Conservation (phyloP, 2,113 vertebrate genomes). For the Semicossyphus pulcher region DNA sequence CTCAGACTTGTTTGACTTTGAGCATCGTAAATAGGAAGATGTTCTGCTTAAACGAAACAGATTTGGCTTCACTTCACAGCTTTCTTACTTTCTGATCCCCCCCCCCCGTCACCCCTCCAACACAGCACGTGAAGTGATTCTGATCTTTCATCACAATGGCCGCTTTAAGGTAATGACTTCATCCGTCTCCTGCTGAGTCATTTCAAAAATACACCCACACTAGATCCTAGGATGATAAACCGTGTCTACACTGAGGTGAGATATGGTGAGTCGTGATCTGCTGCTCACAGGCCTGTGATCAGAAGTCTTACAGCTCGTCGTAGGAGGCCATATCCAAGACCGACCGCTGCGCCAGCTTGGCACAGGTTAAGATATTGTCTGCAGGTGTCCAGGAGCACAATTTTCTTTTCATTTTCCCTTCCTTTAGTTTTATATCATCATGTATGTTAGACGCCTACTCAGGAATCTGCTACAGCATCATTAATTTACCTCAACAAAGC, state of each 20-base stretch:
- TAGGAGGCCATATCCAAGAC: constrained; percentile 6
- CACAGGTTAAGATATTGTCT: constrained; percentile 5
- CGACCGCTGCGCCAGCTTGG: background rate
- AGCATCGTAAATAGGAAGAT: constrained; percentile 28
- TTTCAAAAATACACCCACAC: constrained; percentile 13
- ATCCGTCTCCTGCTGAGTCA: background rate
- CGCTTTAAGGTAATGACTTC: constrained; percentile 22
- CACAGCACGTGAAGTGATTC: constrained; percentile 18
- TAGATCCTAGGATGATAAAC: background rate
- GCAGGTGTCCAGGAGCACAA: constrained; percentile 1
- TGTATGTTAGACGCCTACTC: background rate
- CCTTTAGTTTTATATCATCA: background rate
- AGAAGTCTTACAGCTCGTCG: constrained; percentile 7
- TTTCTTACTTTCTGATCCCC: constrained; percentile 29
- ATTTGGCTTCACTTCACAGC: constrained; percentile 50
- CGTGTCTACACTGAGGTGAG: background rate
- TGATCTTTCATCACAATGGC: constrained; percentile 26
- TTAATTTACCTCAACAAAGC: background rate
- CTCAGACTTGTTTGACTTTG: constrained; percentile 28
- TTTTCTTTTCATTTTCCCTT: constrained; percentile 3
- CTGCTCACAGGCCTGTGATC: constrained; percentile 25
- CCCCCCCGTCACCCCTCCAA: background rate
- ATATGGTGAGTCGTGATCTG: too few relatives aligned
- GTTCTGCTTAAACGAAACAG: constrained; percentile 28
- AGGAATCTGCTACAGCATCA: constrained; percentile 3